Evolutionary conservation across 2,797 vertebrate genomes (phyloP).

Genomic region (Ceyx erithaca): DNA sequence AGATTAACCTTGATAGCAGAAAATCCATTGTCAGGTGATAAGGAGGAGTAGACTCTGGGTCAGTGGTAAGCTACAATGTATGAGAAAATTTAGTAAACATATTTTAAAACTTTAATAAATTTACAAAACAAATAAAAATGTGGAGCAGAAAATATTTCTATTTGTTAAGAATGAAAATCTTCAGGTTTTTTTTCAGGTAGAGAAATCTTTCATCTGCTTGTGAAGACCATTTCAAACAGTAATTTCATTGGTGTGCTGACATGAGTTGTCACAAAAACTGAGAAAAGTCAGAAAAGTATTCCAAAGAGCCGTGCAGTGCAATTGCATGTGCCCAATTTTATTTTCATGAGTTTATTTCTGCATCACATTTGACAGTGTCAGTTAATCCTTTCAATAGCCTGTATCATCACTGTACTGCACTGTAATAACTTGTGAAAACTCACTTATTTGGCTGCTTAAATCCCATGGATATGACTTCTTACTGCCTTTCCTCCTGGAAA

Average conservation of each 20-base stretch:
- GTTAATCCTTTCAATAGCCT: background rate
- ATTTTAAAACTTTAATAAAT: background rate
- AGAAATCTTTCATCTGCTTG: background rate
- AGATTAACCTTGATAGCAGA: background rate
- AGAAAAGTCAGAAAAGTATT: background rate
- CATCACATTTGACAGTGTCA: background rate
- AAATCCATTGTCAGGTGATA: background rate
- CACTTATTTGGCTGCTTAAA: rapidly evolving
- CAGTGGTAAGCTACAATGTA: background rate
- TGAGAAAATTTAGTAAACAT: background rate
- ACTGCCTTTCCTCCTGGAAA: background rate
- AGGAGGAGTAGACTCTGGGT: background rate
- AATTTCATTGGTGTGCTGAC: background rate
- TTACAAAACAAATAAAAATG: background rate
- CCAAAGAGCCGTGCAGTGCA: background rate
- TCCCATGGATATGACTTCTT: background rate
- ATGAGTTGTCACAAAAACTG: background rate
- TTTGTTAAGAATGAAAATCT: background rate
- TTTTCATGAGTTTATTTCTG: background rate
- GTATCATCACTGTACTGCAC: background rate
- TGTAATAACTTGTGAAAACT: background rate
- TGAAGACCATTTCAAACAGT: background rate
- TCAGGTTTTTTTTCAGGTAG: background rate
- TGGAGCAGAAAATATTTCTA: background rate
- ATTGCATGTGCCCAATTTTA: background rate